Percentiles rank a stretch among this genome's conserved stretches.
These are phyloP conservation scores for Muntiacus reevesi DNA, from an alignment of 2,113 vertebrate species.

Conservation along the genomic window DNA sequence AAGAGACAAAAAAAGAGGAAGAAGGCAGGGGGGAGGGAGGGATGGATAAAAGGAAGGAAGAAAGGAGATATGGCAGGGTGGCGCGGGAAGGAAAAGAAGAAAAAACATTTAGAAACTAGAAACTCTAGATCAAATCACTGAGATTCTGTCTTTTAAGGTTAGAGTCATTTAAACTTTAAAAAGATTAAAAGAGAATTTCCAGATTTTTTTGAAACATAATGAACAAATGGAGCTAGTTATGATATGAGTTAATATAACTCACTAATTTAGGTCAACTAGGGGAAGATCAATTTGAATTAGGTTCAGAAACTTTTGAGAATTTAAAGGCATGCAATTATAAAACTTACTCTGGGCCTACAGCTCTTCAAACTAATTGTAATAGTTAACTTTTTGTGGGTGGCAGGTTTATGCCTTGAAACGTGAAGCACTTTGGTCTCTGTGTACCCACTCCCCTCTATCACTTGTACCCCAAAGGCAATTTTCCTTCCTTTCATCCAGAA, in stretches of 20 bases:
- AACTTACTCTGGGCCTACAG: background rate
- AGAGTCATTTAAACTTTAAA: background rate
- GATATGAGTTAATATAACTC: background rate
- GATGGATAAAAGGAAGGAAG: background rate
- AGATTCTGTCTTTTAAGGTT: background rate
- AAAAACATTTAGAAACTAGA: background rate
- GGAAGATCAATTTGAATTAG: background rate
- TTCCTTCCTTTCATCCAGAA: background rate
- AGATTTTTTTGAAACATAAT: constrained; percentile 1
- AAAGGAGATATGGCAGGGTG: background rate
- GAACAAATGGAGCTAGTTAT: background rate
- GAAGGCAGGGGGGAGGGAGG: background rate
- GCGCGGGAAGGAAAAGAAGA: background rate
- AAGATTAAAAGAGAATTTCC: background rate
- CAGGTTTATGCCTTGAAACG: background rate
- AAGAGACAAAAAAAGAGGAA: background rate
- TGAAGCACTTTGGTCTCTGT: background rate
- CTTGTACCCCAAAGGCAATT: background rate
- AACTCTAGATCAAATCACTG: background rate
- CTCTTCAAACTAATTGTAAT: background rate
- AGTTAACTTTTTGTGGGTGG: background rate
- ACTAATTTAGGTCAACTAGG: background rate
- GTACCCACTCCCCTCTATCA: background rate
- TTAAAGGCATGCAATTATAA: background rate
- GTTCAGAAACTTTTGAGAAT: background rate